Evolutionary conservation across 2,888 invertebrate genomes (phyloP).

Genomic region (Pterobdella sp.): DNA sequence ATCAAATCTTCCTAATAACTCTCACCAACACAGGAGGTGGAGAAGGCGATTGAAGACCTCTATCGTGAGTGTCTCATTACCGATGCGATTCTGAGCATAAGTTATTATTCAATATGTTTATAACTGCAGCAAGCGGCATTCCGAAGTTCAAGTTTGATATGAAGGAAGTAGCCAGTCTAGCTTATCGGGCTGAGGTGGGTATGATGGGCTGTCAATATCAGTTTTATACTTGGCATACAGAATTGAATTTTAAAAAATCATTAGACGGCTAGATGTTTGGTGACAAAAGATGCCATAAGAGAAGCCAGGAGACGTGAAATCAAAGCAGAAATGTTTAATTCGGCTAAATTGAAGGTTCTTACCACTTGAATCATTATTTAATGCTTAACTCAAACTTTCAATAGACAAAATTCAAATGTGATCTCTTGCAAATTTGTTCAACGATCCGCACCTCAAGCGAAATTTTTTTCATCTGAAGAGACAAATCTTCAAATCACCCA

Average conservation of each 20-base stretch:
- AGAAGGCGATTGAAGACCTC: conserved; percentile 54
- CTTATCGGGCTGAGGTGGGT: conserved; percentile 70
- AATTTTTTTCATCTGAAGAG: neutral
- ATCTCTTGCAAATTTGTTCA: neutral
- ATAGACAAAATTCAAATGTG: neutral
- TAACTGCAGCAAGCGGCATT: conserved; percentile 44
- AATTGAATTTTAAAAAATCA: conserved; percentile 56
- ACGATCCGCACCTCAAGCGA: neutral
- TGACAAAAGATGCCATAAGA: conserved; percentile 82
- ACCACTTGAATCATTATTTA: conserved; percentile 2
- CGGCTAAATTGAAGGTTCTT: conserved; percentile 68
- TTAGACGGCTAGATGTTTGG: conserved; percentile 71
- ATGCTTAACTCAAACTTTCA: neutral
- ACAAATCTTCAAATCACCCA: neutral
- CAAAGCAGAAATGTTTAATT: conserved; percentile 81
- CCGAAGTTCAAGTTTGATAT: conserved; percentile 86
- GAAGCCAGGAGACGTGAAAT: conserved; percentile 93
- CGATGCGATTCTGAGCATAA: neutral
- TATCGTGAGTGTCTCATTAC: conserved; percentile 41
- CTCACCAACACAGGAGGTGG: conserved; percentile 63
- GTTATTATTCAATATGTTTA: neutral
- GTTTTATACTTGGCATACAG: neutral
- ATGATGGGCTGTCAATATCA: neutral
- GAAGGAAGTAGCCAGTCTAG: conserved; percentile 90
- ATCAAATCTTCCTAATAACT: too few relatives aligned